These are phyloP conservation scores for Erpornis zantholeuca DNA, from an alignment of 2,113 vertebrate genomes.

Conservation along the genomic window DNA sequence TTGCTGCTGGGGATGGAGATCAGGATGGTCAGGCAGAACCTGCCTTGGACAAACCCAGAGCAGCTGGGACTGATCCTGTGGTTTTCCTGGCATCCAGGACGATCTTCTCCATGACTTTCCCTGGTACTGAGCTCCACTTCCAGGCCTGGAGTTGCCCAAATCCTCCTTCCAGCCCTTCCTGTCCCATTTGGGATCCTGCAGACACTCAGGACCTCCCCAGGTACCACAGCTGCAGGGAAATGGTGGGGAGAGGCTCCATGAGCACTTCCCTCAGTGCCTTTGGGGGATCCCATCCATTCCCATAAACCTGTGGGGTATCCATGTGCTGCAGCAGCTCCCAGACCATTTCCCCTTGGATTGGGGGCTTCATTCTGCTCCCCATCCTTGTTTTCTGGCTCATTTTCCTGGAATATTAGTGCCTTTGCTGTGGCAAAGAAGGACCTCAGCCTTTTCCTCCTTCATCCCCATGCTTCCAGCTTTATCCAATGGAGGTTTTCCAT, in stretches of 20 bases:
- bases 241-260: not conserved
- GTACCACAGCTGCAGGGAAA: not conserved
- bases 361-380: not conserved
- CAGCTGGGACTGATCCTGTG: not conserved
- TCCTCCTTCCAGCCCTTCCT: not conserved
- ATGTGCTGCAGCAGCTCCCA: not conserved
- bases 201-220: rapidly evolving
- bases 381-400: not conserved
- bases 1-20: not conserved
- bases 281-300: not conserved
- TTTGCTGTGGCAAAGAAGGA: not conserved
- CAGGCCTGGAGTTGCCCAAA: not conserved
- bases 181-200: not conserved
- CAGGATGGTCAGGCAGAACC: not conserved
- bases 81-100: not conserved
- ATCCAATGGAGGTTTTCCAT: not conserved
- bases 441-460: not conserved
- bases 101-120: not conserved
- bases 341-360: not conserved
- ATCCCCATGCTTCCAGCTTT: rapidly evolving
- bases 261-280: not conserved
- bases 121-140: not conserved
- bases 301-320: rapidly evolving
- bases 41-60: not conserved
- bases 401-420: not conserved